Evolutionary conservation across 2,888 invertebrate genomes (phyloP), one percentile per base, ranked within the genome.

Genomic region (Prenolepis imparis): DNA sequence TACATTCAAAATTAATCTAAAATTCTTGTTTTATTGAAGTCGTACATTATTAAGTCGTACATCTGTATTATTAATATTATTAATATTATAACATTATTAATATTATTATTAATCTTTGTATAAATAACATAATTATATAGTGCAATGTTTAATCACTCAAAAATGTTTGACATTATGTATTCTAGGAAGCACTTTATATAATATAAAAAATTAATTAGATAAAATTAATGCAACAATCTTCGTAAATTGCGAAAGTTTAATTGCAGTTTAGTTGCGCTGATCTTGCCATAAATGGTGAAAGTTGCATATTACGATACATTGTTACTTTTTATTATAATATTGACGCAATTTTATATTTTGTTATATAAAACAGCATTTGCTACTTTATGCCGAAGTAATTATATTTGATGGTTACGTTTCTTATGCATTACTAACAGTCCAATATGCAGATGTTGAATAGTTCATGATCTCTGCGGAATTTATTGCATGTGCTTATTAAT

Each of bases 21-120:
- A 59, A 68, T 57, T 57, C 18, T 55, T 68, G 44, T 68, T 59
- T 59, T 68, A 59, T 66, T 77, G 66, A 78, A 68, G 21, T 12
- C 21, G 1, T 21, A 66, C 21, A 44, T 78, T 78, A 59, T 68
- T 68, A 68, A n/a, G n/a, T n/a, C n/a, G n/a, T n/a, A n/a, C n/a
- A 59, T 78, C 8, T 44, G 36, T 36, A 36, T 36, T 36, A n/a
- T n/a, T n/a, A 36, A 0, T 5, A 36, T 36, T 5, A 36, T 36
- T 36, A 36, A 36, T 36, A 36, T 36, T 36, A 44, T 78, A 36
- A 0, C 5, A 36, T 36, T 5, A 36, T 36, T 36, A 36, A 36
- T 36, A 36, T 36, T 36, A 44, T 78, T 78, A 59, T 68, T 68
- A 68, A 59, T 78, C 8, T 44, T 41, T 12, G 44, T 18, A 59